Conservation (phyloP, 2,113 vertebrate species). For the Neopipo cinnamomea region DNA sequence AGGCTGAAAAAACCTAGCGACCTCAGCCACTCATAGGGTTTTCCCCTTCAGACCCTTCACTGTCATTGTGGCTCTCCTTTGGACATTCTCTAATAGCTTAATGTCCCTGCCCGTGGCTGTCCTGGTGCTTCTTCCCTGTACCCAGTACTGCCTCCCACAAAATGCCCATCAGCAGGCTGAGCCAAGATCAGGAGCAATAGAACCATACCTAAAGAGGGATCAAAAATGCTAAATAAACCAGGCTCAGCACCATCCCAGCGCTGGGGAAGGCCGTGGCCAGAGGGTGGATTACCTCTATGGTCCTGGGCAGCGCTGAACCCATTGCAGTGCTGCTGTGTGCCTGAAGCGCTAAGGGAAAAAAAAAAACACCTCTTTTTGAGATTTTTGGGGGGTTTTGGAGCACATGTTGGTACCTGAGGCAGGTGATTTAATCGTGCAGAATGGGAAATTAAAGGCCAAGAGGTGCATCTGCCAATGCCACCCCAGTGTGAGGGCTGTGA, state of each 20-base stretch:
- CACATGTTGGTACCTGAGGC: background rate
- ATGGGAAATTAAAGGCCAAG: background rate
- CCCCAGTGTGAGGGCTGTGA: accelerated
- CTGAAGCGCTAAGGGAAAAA: background rate
- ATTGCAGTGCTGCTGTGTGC: background rate
- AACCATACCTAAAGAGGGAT: background rate
- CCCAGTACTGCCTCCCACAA: background rate
- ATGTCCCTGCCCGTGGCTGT: background rate
- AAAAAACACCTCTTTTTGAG: accelerated
- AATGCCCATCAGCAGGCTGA: background rate
- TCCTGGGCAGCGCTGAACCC: background rate
- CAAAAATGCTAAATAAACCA: background rate
- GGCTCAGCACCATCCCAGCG: background rate
- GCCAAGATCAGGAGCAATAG: background rate
- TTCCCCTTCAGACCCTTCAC: background rate
- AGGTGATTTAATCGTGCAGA: background rate
- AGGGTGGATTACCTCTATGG: background rate
- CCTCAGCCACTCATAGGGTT: background rate
- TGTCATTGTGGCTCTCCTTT: background rate
- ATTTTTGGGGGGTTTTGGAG: background rate
- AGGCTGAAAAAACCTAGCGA: background rate
- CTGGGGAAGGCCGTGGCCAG: background rate
- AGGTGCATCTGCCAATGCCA: too few species aligned
- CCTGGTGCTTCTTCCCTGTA: background rate
- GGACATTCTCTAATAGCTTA: background rate